phyloP scores from a whole-genome alignment of 2,888 invertebrate genomes.

The Ariolimax columbianus region DNA sequence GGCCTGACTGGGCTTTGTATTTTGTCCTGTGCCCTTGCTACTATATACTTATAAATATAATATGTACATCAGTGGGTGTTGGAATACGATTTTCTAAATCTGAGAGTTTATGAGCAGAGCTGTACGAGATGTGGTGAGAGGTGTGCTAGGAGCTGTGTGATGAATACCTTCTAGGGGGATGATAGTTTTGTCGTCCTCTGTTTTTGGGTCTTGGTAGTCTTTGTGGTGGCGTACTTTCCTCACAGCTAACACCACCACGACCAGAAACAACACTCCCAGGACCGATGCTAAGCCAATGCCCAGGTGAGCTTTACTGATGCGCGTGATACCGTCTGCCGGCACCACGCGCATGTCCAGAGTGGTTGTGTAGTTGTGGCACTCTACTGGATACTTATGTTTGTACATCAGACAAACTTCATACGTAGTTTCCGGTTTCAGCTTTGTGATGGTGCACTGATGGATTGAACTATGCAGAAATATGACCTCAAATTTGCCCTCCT shows the following conservation, averaged over 20 bases:
- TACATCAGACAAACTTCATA: slow-evolving; percentile 80
- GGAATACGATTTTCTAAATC: slow-evolving; percentile 38
- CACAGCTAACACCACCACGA: slow-evolving; percentile 75
- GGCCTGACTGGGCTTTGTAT: too few relatives aligned
- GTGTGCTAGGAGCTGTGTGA: slow-evolving; percentile 73
- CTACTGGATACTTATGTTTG: slow-evolving; percentile 66
- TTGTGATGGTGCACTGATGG: slow-evolving; percentile 78
- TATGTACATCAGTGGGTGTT: too few relatives aligned
- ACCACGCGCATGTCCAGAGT: slow-evolving; percentile 50
- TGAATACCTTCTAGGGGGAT: slow-evolving; percentile 78
- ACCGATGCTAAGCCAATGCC: slow-evolving; percentile 63
- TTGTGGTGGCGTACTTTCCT: slow-evolving; percentile 73
- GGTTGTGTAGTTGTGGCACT: slow-evolving; percentile 69
- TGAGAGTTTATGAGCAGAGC: slow-evolving; percentile 67
- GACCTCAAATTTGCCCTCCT: slow-evolving; percentile 34
- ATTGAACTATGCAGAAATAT: slow-evolving; percentile 65
- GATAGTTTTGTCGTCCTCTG: slow-evolving; percentile 73
- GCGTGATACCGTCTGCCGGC: slow-evolving; percentile 61
- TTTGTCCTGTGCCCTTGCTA: too few relatives aligned
- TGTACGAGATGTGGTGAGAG: slow-evolving; percentile 74
- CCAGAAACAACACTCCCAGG: slow-evolving; percentile 68
- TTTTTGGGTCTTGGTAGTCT: slow-evolving; percentile 75
- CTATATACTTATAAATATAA: too few relatives aligned
- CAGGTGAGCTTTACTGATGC: slow-evolving; percentile 64
- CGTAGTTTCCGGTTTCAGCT: slow-evolving; percentile 76